Percentiles rank a stretch among this genome's conserved stretches.
phyloP scores from a whole-genome alignment of 2,113 vertebrate genomes.

The Kobus ellipsiprymnus region DNA sequence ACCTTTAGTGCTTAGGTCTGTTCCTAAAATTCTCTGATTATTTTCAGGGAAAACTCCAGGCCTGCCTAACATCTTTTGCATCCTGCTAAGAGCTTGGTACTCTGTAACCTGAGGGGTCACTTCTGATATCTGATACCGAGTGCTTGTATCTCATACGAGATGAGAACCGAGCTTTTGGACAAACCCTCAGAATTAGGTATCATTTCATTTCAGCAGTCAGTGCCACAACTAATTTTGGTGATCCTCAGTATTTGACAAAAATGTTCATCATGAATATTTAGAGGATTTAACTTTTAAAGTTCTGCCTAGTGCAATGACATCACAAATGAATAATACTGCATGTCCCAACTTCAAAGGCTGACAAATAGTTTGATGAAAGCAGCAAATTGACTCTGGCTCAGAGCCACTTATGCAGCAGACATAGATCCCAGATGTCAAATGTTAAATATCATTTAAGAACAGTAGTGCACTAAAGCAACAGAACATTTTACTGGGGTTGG shows the following conservation, averaged over 20 bases:
- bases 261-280: slow-evolving; percentile 7
- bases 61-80: background rate
- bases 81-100: background rate
- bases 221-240: background rate
- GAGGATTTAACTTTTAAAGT: slow-evolving; percentile 34
- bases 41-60: background rate
- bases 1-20: background rate
- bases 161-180: background rate
- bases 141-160: rapidly evolving
- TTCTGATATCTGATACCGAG: background rate
- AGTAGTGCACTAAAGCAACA: background rate
- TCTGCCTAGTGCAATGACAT: slow-evolving; percentile 34
- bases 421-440: slow-evolving; percentile 48
- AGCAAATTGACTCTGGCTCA: slow-evolving; percentile 23
- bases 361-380: slow-evolving; percentile 59
- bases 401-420: slow-evolving; percentile 2
- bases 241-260: background rate
- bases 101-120: background rate
- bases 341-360: slow-evolving; percentile 44
- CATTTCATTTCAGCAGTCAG: background rate
- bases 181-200: background rate
- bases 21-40: background rate
- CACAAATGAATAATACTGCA: slow-evolving; percentile 41
- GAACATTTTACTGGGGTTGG: background rate
- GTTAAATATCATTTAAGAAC: slow-evolving; percentile 37